Conservation (phyloP, 2,888 invertebrate species). For the Cheilosia variabilis region DNA sequence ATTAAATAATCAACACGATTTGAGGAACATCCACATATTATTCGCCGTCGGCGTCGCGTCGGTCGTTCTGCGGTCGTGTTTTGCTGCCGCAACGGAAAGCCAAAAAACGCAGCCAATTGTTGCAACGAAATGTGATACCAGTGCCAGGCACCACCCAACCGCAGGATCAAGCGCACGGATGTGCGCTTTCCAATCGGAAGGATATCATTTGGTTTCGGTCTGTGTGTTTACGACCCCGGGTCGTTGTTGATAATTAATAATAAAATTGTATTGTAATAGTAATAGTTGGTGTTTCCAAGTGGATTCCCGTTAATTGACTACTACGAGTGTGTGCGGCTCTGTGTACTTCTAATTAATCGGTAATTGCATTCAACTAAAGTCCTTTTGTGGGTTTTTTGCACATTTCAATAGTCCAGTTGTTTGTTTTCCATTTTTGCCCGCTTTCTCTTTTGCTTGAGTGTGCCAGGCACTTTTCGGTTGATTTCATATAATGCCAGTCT, state of each 20-base stretch:
- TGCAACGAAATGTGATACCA: constrained; percentile 10
- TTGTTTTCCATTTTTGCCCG: not conserved
- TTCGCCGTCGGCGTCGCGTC: not conserved
- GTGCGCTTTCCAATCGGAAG: not conserved
- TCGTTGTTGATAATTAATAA: constrained; percentile 35
- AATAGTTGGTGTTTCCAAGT: constrained; percentile 25
- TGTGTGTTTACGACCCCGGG: not conserved
- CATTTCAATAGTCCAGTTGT: constrained; percentile 35
- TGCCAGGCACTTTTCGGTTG: constrained; percentile 14
- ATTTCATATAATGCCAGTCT: constrained; percentile 56
- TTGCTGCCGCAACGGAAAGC: constrained; percentile 26
- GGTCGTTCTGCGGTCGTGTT: not conserved
- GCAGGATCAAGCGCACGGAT: constrained; percentile 34
- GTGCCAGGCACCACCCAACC: constrained; percentile 29
- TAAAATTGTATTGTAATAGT: constrained; percentile 44
- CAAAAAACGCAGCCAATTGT: constrained; percentile 40
- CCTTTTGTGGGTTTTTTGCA: not conserved
- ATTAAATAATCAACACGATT: constrained; percentile 34
- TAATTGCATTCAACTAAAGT: constrained; percentile 19
- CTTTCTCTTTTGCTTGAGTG: constrained; percentile 11
- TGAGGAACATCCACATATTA: constrained; percentile 2
- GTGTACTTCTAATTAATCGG: constrained; percentile 19
- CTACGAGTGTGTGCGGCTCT: not conserved
- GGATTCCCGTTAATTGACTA: constrained; percentile 25
- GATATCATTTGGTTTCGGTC: constrained; percentile 12